Evolutionary conservation across 2,113 vertebrate genomes (phyloP), one percentile per base, ranked within the genome.

Genomic region (Dasyornis broadbenti): DNA sequence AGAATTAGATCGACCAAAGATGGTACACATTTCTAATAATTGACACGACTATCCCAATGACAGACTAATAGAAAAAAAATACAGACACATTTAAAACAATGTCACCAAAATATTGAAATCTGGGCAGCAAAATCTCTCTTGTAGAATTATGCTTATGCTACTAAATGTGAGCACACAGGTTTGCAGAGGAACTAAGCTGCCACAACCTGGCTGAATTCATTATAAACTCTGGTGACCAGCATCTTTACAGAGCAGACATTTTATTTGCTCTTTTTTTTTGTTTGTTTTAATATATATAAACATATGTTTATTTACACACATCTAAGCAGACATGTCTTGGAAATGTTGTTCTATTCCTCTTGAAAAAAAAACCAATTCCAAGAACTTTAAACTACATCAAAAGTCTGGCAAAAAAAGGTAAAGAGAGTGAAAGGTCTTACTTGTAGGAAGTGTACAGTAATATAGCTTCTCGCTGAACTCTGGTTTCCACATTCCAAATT

Each of bases 401-500:
- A 91, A 93, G 52, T 81, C 47, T 75, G 68, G 52, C 70, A 92
- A 90, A 77, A 65, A 94, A 88, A 88, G 33, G 45, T 77, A 92
- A 88, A 97, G 60, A 91, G 63, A 92, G 93, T 93, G 88, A 96
- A 97, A 97, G 92, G 87, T 93, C 97, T 97, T 97, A 97, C 96
- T 97, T 97, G 94, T 93, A 97, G 96, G 88, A 97, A 97, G 93
- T 71, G 91, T 97, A 98, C 95, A 97, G 95, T 95, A 95, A 97
- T 86, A 97, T 2, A 96, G 96, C 95, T 96, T 96, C 94, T 92
- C 5, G 59, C 96, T 96, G 96, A 97, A 97, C 98, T 97, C 97
- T 97, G 97, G 96, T 97, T 98, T 98, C 98, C 97, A 98, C 96
- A 98, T 98, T 98, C 98, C 97, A 98, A 98, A 99, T 99, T 98